Conservation (phyloP, 1,140 invertebrate genomes). For the Alviniconcha marisindica region DNA sequence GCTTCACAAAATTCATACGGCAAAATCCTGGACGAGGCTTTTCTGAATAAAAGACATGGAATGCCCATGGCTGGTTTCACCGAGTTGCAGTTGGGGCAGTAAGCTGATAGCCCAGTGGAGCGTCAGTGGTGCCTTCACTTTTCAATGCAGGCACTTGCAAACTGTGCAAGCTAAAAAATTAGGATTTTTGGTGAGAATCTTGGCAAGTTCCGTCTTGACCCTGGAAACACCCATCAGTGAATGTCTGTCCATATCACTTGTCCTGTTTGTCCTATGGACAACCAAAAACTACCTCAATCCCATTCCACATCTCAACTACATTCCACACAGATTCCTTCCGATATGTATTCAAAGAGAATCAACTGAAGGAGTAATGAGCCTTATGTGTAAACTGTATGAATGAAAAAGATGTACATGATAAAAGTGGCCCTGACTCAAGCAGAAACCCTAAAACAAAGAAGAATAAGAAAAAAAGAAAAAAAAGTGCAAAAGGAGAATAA, state of each 20-base stretch:
- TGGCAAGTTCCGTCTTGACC: not conserved
- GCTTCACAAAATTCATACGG: slow-evolving; percentile 2
- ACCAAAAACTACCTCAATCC: too few species aligned
- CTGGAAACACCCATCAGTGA: slow-evolving; percentile 12
- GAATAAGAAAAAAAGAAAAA: too few species aligned
- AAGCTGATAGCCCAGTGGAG: not conserved
- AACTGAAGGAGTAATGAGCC: too few species aligned
- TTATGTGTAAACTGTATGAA: too few species aligned
- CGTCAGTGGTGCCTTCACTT: not conserved
- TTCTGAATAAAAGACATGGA: not conserved
- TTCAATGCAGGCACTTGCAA: not conserved
- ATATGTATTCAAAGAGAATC: too few species aligned
- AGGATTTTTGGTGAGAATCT: not conserved
- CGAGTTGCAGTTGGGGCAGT: not conserved
- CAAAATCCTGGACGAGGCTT: not conserved
- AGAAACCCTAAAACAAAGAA: too few species aligned
- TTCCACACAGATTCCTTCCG: too few species aligned
- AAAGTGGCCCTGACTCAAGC: too few species aligned
- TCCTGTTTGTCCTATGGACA: too few species aligned
- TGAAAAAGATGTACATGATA: too few species aligned
- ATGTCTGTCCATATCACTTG: not conserved
- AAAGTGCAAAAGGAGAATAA: too few species aligned
- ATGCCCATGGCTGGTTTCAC: not conserved
- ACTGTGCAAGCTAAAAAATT: not conserved
- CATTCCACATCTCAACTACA: too few species aligned